Evolutionary conservation across 2,797 vertebrate species (phyloP), one percentile per base, ranked within the genome.

Genomic region (Dermochelys coriacea): DNA sequence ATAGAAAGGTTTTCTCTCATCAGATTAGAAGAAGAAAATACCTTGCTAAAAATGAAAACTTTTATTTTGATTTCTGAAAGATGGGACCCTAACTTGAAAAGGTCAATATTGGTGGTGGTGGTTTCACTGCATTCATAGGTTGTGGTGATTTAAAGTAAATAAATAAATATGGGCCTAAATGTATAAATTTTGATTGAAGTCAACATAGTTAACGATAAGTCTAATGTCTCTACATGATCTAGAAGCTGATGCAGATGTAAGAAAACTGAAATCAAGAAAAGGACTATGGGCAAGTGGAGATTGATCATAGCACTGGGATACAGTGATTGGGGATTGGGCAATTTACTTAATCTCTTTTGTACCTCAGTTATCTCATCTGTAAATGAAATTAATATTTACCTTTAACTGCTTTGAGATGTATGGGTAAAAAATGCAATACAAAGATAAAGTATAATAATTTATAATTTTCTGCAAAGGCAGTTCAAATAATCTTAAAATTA

Each of bases 141-240:
- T 89, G 81, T 93, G 89, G 86, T 95, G 83, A 74, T 90, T 89
- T 90, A 90, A 90, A 81, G 45, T 29, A 41, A 71, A 37, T 37
- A 19, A 64, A 31, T 19, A 68, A 47, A 77, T 8, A 16, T 47
- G 27, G 74, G 45, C 6, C 41, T 18, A 29, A 16, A 89, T 19
- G 25, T 31, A 1, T 93, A 5, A 34, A 37, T 12, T 57, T 86
- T 51, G 71, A 82, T 93, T 82, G 90, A 86, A 77, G 19, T 49
- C 90, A 5, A 1, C 6, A 19, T 27, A 34, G 80, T 75, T 59
- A 86, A 41, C 57, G 31, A 83, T 23, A 34, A 52, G 78, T 54
- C 75, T 78, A 5, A 64, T 86, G 83, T 91, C 84, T 92, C 85
- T 93, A 79, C 84, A n/a, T 94, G 92, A 96, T 95, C 93, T 93